These are phyloP conservation scores for Selenia dentaria DNA, from an alignment of 2,888 invertebrate species.

Conservation along the genomic window DNA sequence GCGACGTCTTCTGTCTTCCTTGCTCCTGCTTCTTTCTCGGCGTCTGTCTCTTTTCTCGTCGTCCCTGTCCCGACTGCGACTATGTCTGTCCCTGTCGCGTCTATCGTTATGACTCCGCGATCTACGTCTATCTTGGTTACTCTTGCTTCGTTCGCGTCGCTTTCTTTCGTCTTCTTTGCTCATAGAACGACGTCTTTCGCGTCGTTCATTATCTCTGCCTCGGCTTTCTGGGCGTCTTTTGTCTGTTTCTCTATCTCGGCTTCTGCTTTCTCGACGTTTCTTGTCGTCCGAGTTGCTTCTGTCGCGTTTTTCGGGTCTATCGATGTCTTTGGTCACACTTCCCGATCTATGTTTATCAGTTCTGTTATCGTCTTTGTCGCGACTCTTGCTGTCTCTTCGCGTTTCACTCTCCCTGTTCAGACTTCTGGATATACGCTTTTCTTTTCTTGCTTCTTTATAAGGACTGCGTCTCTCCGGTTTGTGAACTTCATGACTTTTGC, in stretches of 20 bases:
- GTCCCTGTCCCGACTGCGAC: slow-evolving; percentile 44
- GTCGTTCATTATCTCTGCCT: not conserved
- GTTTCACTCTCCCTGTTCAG: not conserved
- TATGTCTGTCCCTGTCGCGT: slow-evolving; percentile 27
- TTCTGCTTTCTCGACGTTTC: slow-evolving; percentile 14
- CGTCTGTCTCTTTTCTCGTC: slow-evolving; percentile 14
- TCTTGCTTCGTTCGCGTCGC: slow-evolving; percentile 18
- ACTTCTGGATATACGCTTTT: slow-evolving; percentile 1
- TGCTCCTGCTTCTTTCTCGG: slow-evolving; percentile 15
- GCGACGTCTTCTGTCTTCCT: slow-evolving; percentile 20
- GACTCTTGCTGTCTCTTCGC: slow-evolving; percentile 28
- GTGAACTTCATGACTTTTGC: slow-evolving; percentile 1
- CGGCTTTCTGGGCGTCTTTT: slow-evolving; percentile 13
- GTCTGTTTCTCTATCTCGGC: not conserved
- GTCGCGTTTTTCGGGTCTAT: slow-evolving; percentile 4
- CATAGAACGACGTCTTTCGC: slow-evolving; percentile 5
- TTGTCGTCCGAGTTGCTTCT: slow-evolving; percentile 16
- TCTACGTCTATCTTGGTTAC: slow-evolving; percentile 19
- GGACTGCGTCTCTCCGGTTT: not conserved
- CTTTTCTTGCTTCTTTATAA: slow-evolving; percentile 2
- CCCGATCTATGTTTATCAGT: not conserved
- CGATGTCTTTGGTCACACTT: slow-evolving; percentile 7
- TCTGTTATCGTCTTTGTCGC: slow-evolving; percentile 24
- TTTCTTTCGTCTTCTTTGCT: slow-evolving; percentile 21
- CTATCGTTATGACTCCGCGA: slow-evolving; percentile 12